These are phyloP conservation scores for Lagodon rhomboides DNA, from an alignment of 2,797 vertebrate genomes.

Conservation along the genomic window DNA sequence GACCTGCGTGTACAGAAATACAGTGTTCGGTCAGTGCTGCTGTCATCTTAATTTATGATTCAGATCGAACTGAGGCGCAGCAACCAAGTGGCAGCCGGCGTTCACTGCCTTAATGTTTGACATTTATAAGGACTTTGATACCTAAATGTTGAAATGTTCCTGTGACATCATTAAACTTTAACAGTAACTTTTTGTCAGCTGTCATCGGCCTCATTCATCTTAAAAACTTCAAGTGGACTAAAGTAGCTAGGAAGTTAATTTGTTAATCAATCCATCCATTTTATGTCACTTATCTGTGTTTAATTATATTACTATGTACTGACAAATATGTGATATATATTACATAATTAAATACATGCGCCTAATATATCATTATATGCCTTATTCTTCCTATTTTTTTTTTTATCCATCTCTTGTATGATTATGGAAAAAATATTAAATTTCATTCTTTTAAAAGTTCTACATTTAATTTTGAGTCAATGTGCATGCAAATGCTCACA, in stretches of 20 bases:
- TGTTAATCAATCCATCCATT: background rate
- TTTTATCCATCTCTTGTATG: background rate
- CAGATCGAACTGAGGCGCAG: background rate
- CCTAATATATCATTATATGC: background rate
- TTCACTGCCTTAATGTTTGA: background rate
- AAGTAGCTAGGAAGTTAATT: background rate
- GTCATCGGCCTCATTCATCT: background rate
- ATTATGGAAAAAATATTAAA: background rate
- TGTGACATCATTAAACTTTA: background rate
- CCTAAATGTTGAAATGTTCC: background rate
- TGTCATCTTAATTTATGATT: background rate
- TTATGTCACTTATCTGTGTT: background rate
- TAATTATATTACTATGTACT: background rate
- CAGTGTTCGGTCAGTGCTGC: background rate
- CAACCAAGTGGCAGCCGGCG: background rate
- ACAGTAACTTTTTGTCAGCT: background rate
- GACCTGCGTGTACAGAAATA: background rate
- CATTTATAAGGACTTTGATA: background rate
- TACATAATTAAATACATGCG: background rate
- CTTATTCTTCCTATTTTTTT: background rate
- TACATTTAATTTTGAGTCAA: background rate
- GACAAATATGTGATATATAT: background rate
- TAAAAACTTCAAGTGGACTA: background rate
- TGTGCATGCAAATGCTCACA: background rate
- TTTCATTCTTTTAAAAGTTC: background rate